A percentile compares a stretch with the other conserved stretches of the same genome.
These are phyloP conservation scores for Eugnorisma glareosa DNA, from an alignment of 2,888 invertebrate species.

Conservation along the genomic window DNA sequence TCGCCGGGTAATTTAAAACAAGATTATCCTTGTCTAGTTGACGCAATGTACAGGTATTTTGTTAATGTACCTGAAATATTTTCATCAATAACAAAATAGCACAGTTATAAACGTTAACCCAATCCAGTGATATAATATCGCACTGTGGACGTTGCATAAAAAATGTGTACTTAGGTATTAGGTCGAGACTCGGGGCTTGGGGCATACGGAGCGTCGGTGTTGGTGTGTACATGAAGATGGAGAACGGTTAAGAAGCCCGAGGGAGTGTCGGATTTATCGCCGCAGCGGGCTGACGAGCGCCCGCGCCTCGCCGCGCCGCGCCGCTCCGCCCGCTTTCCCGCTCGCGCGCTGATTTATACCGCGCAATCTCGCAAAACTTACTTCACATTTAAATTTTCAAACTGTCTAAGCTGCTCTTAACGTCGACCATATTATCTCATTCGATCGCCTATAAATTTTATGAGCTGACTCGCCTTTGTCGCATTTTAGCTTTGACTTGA, in stretches of 20 bases:
- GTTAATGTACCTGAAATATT: neutral
- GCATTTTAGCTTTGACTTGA: conserved; percentile 85
- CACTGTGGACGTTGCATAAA: conserved; percentile 58
- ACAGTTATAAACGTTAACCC: conserved; percentile 10
- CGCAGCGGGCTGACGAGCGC: conserved; percentile 82
- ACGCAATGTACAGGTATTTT: neutral
- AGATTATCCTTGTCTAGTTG: conserved; percentile 45
- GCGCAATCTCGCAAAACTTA: conserved; percentile 91
- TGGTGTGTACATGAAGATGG: conserved; percentile 82
- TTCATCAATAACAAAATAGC: neutral
- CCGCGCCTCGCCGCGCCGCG: conserved; percentile 75
- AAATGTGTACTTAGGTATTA: conserved; percentile 59
- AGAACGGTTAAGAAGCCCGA: conserved; percentile 86
- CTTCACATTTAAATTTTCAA: conserved; percentile 91
- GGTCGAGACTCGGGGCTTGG: conserved; percentile 34
- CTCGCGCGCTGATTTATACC: conserved; percentile 89
- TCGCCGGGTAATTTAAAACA: conserved; percentile 56
- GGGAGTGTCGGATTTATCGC: conserved; percentile 89
- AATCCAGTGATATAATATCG: conserved; percentile 37
- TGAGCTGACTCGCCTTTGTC: conserved; percentile 89
- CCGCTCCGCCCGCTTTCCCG: conserved; percentile 75
- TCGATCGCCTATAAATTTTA: conserved; percentile 91
- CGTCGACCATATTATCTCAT: conserved; percentile 91
- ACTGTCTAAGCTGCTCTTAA: conserved; percentile 91
- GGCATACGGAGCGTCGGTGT: conserved; percentile 60